Percentiles rank a stretch among this genome's conserved stretches.
These are phyloP conservation scores for Pissodes strobi DNA, from an alignment of 1,140 invertebrate genomes.

Conservation along the genomic window DNA sequence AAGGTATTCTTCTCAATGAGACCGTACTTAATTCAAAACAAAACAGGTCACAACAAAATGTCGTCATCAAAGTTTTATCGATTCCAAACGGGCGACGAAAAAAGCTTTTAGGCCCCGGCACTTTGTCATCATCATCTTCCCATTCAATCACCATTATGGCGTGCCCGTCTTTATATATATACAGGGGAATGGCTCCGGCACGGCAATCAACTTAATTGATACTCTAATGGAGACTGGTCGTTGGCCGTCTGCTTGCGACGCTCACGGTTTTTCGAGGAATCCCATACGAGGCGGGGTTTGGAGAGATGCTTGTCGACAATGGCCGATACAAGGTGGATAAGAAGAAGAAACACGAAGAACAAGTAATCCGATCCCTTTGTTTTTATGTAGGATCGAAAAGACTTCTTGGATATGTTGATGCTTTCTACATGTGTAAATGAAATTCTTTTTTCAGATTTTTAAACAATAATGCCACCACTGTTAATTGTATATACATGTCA, in stretches of 20 bases:
- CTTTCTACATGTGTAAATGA: too few relatives aligned
- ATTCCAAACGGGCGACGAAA: background rate
- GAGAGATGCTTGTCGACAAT: slow-evolving; percentile 30
- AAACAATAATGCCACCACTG: too few relatives aligned
- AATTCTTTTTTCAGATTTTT: too few relatives aligned
- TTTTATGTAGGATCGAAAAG: too few relatives aligned
- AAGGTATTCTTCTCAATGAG: too few relatives aligned
- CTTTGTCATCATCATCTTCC: slow-evolving; percentile 15
- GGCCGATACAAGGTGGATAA: slow-evolving; percentile 31
- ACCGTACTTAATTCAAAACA: too few relatives aligned
- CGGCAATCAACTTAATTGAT: slow-evolving; percentile 36
- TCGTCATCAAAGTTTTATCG: too few relatives aligned
- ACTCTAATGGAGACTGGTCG: slow-evolving; percentile 36
- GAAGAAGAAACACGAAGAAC: background rate
- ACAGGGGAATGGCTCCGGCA: slow-evolving; percentile 14
- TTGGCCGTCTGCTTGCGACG: slow-evolving; percentile 20
- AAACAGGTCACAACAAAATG: too few relatives aligned
- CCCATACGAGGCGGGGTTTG: slow-evolving; percentile 27
- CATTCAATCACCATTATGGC: slow-evolving; percentile 21
- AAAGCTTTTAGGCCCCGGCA: slow-evolving; percentile 13
- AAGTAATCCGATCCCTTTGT: too few relatives aligned
- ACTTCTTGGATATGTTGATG: too few relatives aligned
- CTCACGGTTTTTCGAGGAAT: slow-evolving; percentile 25
- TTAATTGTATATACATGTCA: too few relatives aligned
- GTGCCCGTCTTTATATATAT: slow-evolving; percentile 21